Evolutionary conservation across 1,140 invertebrate species (phyloP), one percentile per base, ranked within the genome.

Genomic region (Potamilus streckersoni): DNA sequence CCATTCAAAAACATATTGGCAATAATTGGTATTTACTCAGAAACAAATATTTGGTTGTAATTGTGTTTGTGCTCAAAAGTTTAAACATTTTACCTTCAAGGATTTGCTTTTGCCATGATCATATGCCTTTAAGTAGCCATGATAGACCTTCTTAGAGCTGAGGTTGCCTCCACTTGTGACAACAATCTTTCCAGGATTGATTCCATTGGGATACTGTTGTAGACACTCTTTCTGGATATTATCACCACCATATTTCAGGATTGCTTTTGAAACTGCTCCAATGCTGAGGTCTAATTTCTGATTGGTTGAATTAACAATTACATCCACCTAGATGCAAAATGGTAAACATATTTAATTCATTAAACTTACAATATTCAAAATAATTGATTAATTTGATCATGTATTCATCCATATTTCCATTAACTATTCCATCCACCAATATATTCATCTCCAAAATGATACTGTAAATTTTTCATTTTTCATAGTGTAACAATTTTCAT

Each of bases 221-320:
- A 23, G 59, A 27, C 78, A 81, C 64, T 83, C 80, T 27, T 60
- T n/a, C 65, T 81, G 79, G 15, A 82, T 59, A 16, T 12, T 19
- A 15, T 20, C 16, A 6, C 84, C 83, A 17, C 71, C 80, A 23
- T 27, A 56, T 15, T 68, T 31, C 56, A 82, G 59, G 16, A 83
- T 65, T 0, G 77, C 71, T 1, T 19, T 74, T 19, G 84, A 76
- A 38, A 83, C 75, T 56, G 61, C 59, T 13, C 83, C 81, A 38
- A 69, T 70, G 19, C 66, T 77, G 31, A 85, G 67, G 23, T 71
- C 68, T 57, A 85, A 70, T 1, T 71, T 55, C 5, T 23, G 8
- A 14, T 71, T 67, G 58, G 79, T 71, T 27, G 82, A 76, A 69
- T 83, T 83, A 2, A 83, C 80, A 55, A 85, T 71, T 13, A 80